These are phyloP conservation scores for Paramormyrops kingsleyae DNA, from an alignment of 2,113 vertebrate genomes.

Conservation along the genomic window DNA sequence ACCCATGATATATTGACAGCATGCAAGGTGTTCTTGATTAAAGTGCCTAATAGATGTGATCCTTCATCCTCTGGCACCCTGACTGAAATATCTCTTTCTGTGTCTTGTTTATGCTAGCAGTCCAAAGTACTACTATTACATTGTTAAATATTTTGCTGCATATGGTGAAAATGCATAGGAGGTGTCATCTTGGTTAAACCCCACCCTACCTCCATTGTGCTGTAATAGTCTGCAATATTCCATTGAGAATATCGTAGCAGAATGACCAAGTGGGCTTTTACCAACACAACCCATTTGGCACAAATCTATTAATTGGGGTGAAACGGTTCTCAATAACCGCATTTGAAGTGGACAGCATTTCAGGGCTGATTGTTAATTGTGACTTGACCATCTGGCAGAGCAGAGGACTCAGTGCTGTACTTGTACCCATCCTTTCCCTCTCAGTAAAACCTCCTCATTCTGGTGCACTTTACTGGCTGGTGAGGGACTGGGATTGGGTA, in stretches of 20 bases:
- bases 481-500: constrained; percentile 34
- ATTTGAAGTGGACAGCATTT: not conserved
- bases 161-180: not conserved
- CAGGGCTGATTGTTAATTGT: constrained; percentile 3
- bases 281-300: not conserved
- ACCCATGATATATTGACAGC: not conserved
- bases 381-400: constrained; percentile 9
- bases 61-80: not conserved
- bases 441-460: constrained; percentile 38
- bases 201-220: not conserved
- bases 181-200: not conserved
- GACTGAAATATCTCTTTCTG: not conserved
- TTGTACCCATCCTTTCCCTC: constrained; percentile 23
- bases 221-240: not conserved
- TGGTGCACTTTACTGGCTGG: constrained; percentile 64
- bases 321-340: not conserved
- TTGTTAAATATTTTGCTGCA: not conserved
- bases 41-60: not conserved
- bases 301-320: not conserved
- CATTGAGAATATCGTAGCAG: not conserved
- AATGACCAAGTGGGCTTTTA: not conserved
- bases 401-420: constrained; percentile 37
- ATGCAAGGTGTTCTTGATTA: not conserved
- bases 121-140: constrained; percentile 9
- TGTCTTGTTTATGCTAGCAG: constrained; percentile 10